A percentile compares a stretch with the other conserved stretches of the same genome.
Conservation (phyloP, 2,113 vertebrate species). For the Amblyornis subalaris region DNA sequence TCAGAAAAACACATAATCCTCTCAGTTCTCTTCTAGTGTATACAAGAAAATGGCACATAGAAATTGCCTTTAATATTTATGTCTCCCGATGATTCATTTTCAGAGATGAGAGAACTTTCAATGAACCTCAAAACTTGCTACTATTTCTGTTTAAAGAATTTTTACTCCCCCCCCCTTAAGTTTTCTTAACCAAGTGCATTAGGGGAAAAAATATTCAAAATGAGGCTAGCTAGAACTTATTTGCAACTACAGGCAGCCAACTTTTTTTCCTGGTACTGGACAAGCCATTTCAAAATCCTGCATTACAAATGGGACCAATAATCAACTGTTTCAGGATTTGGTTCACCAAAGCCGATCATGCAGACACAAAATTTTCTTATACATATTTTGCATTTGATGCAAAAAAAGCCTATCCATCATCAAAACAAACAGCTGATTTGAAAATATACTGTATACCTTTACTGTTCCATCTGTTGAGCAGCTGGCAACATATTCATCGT, state of each 20-base stretch:
- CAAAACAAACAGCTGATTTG: not conserved
- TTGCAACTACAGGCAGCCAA: not conserved
- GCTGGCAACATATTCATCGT: conserved; percentile 85
- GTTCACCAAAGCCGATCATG: not conserved
- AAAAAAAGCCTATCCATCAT: not conserved
- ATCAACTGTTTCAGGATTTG: not conserved
- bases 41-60: rapidly evolving
- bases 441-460: conserved; percentile 75
- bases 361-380: not conserved
- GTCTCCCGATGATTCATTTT: not conserved
- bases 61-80: not conserved
- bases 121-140: not conserved
- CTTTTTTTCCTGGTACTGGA: not conserved
- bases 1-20: not conserved
- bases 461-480: conserved; percentile 91
- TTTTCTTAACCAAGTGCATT: not conserved
- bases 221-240: not conserved
- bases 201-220: not conserved
- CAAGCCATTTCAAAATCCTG: not conserved
- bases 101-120: not conserved
- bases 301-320: not conserved
- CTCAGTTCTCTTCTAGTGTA: not conserved
- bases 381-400: not conserved
- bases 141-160: not conserved
- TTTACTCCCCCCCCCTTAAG: not conserved